Evolutionary conservation across 2,888 invertebrate species (phyloP), one percentile per base, ranked within the genome.

Genomic region (Rotaria magnacalcarata): DNA sequence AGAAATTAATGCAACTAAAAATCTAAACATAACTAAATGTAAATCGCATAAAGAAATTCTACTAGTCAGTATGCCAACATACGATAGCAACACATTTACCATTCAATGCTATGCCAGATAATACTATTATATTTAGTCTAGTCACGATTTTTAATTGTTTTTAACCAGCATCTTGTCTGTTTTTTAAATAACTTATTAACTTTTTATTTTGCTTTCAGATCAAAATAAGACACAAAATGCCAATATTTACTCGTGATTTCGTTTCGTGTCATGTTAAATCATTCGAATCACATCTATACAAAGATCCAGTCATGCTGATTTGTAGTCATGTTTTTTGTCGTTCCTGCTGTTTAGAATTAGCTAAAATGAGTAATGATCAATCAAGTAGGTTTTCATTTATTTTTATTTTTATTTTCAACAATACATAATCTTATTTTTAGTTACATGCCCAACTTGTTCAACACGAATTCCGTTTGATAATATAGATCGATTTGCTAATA

Each of bases 271-370:
- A 67, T 34, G 67, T 34, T 6, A 67, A 67, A 34, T 34, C 67
- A 19, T 67, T 1, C 19, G 67, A 67, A 34, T 67, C 67, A 34
- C 67, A 67, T 67, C 14, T 67, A 41, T 67, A 27, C 34, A 41
- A 67, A 34, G 67, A 67, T 67, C 67, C 67, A 19, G 67, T 67
- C 16, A 67, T 67, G 67, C 67, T 67, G 16, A 67, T 34, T 67
- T 67, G 67, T 34, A 67, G 67, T 67, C 67, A 67, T 67, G 67
- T 67, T 34, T 67, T 67, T 34, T 67, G 67, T 67, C 67, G 67
- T 27, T 67, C 27, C 34, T 67, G 67, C 19, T 67, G 67, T 34
- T 34, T 67, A 41, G 34, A 67, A 34, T 67, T 67, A 34, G 67
- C 67, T 56, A 7, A 56, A 56, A 24, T 8, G 4, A 56, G 56